These are phyloP conservation scores for Acrossocheilus wenchowensis DNA, from an alignment of 2,797 vertebrate genomes.

Conservation along the genomic window DNA sequence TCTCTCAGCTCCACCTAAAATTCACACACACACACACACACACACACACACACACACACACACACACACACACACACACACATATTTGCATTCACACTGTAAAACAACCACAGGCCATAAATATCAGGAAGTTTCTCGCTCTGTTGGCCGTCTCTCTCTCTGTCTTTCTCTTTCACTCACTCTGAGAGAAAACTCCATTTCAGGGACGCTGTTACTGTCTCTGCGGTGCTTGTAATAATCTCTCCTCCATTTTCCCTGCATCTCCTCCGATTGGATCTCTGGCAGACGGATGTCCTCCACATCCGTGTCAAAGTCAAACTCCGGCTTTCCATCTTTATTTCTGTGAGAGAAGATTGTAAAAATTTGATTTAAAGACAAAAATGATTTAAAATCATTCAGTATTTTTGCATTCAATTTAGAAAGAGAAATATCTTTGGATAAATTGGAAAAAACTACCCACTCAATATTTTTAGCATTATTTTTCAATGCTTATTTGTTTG, in stretches of 20 bases:
- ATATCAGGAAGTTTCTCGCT: neutral
- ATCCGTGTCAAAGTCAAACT: conserved; percentile 85
- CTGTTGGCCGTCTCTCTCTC: neutral
- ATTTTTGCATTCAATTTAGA: neutral
- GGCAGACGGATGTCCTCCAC: conserved; percentile 79
- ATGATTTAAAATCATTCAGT: neutral
- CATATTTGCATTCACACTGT: conserved; percentile 10
- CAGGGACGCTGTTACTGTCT: conserved; percentile 72
- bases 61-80: neutral
- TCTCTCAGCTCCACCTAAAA: neutral
- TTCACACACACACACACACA: neutral
- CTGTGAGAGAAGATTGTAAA: conserved; percentile 64
- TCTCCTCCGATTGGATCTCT: conserved; percentile 74
- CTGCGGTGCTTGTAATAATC: conserved; percentile 64
- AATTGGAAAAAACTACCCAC: neutral
- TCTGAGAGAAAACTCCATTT: conserved; percentile 85
- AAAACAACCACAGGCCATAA: neutral
- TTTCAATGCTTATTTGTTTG: neutral
- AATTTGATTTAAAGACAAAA: neutral
- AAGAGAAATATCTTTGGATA: neutral
- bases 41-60: neutral
- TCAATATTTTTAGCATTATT: neutral
- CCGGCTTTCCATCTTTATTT: conserved; percentile 81
- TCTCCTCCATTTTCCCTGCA: conserved; percentile 67
- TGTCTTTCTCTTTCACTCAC: conserved; percentile 70